These are phyloP conservation scores for Eublepharis macularius DNA, from an alignment of 2,113 vertebrate species.

Conservation along the genomic window DNA sequence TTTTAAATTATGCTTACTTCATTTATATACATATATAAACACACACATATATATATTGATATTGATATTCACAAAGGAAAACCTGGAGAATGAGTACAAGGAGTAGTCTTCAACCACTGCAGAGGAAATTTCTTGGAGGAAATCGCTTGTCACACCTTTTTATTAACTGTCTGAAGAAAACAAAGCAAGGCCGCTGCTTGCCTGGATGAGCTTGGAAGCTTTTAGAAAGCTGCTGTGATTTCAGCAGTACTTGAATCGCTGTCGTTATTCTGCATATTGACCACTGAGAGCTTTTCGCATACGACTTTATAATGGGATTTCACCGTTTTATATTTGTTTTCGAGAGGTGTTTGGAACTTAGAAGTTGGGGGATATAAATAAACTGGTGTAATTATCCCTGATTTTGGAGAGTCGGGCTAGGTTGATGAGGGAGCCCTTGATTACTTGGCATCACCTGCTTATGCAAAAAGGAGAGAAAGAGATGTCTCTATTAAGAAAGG, in stretches of 20 bases:
- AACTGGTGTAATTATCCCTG: no score
- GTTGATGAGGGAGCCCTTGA: no score
- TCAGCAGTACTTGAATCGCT: not conserved
- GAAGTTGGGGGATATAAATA: not conserved
- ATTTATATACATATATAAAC: no score
- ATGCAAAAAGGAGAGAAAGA: constrained; percentile 3
- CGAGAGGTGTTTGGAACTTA: not conserved
- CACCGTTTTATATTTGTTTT: not conserved
- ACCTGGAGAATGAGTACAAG: no score
- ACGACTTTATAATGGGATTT: not conserved
- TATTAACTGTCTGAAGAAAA: not conserved
- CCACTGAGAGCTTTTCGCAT: no score
- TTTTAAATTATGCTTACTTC: no score
- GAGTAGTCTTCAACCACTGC: no score
- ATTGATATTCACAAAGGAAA: no score
- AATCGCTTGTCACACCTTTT: not conserved
- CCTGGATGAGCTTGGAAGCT: not conserved
- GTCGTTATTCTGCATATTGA: not conserved
- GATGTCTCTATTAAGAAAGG: constrained; percentile 11
- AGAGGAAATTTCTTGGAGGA: not conserved
- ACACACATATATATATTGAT: no score
- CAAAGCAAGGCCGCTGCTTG: not conserved
- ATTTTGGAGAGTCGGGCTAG: no score
- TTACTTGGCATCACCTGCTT: not conserved
- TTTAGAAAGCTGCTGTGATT: not conserved